These are phyloP conservation scores for Pseudorasbora parva DNA, from an alignment of 2,113 vertebrate genomes.

Conservation along the genomic window DNA sequence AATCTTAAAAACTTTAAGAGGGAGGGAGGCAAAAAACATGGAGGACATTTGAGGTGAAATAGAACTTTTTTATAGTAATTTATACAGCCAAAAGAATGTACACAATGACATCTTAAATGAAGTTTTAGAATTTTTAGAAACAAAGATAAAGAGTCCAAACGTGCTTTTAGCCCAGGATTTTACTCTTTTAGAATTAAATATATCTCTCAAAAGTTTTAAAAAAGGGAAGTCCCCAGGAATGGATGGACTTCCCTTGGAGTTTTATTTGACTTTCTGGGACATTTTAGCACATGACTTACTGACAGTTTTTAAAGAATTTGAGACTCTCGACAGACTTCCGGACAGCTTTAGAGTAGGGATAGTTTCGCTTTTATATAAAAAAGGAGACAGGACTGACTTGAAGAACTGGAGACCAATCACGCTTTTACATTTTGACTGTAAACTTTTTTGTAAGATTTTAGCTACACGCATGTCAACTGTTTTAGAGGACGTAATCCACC, in stretches of 20 bases:
- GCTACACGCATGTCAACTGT: too few relatives aligned
- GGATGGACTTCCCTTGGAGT: constrained; percentile 30
- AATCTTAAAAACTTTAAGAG: too few relatives aligned
- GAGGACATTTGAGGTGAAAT: too few relatives aligned
- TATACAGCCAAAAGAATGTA: too few relatives aligned
- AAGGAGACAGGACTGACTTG: background rate
- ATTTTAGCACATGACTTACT: constrained; percentile 33
- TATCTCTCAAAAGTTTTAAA: background rate
- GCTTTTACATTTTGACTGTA: background rate
- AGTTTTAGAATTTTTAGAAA: too few relatives aligned
- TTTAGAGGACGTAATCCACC: too few relatives aligned
- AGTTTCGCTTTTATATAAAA: background rate
- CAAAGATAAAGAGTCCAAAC: too few relatives aligned
- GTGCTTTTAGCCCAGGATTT: background rate
- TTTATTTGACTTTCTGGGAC: constrained; percentile 23
- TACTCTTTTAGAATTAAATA: background rate
- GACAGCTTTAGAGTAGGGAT: constrained; percentile 15
- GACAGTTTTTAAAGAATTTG: constrained; percentile 38
- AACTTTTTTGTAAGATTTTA: background rate
- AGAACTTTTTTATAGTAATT: background rate
- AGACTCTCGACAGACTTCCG: background rate
- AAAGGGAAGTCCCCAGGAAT: background rate
- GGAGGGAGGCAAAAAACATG: too few relatives aligned
- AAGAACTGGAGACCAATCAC: background rate
- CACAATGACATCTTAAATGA: too few relatives aligned